Base-by-base conservation (phyloP, 2,797 vertebrate genomes). In the Siniperca undulata region DNA sequence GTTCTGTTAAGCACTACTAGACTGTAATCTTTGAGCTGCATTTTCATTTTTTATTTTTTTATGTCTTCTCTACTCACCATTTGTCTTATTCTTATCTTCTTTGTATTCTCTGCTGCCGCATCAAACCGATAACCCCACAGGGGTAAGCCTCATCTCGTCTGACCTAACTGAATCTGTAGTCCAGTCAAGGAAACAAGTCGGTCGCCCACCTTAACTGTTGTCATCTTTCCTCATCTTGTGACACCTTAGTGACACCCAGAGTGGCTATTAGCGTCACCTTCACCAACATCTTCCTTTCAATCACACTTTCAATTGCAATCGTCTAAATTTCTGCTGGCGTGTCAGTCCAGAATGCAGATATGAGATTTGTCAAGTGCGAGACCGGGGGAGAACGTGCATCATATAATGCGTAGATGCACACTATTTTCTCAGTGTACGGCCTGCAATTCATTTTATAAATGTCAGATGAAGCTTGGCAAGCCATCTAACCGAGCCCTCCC, bases 371-470 rank as follows among this genome's bases (percentile, higher is more conserved):
- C 88, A 88, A 84, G 88, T 62, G 68, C 6, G 4, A 66, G 82
- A 62, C 72, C 4, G 16, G 48, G 59, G 61, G 60, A 61, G 55
- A 67, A 82, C 86, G 81, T 34, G 83, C 77, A 68, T 77, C 83
- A 50, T 60, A 8, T 75, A 79, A 86, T 79, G 30, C 44, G 27
- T 36, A 78, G 77, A 86, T 16, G 11, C 72, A 27, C 9, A 4
- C 70, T 74, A 73, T 92, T 88, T 91, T 78, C 86, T 88, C 68
- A 52, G 83, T 62, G 70, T 77, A 70, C 83, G 76, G 73, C 64
- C 86, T 73, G 82, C 87, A 91, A 88, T 91, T 91, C 77, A 93
- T 92, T 91, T 92, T 85, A 86, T 92, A 94, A 96, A 96, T 95
- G 95, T 95, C 94, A 95, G 87, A 85, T 74, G 90, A 91, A 85